Conservation (phyloP, 2,113 vertebrate genomes). For the Thunnus maccoyii region DNA sequence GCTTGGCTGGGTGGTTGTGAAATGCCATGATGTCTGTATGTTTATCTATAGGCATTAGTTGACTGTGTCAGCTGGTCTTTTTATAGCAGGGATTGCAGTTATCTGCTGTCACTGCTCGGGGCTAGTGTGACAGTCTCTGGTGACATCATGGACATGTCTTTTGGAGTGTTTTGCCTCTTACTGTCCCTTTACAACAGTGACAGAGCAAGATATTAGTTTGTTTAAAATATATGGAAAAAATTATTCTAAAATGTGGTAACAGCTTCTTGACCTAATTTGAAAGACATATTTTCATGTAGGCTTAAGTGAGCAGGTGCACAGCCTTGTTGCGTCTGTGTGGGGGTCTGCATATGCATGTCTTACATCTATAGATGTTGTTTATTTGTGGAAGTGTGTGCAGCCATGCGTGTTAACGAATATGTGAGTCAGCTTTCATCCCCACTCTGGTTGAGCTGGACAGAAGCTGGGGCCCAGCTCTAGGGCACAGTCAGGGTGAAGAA, state of each 20-base stretch:
- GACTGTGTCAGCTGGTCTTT: constrained; percentile 73
- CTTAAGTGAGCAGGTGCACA: constrained; percentile 23
- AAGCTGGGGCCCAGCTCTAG: constrained; percentile 67
- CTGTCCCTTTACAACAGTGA: constrained; percentile 20
- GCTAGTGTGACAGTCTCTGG: constrained; percentile 50
- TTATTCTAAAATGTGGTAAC: neutral
- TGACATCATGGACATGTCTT: constrained; percentile 41
- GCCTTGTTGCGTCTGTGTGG: constrained; percentile 19
- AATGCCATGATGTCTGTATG: constrained; percentile 37
- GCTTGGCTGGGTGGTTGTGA: constrained; percentile 13
- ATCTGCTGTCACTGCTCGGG: constrained; percentile 60
- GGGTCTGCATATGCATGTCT: constrained; percentile 8
- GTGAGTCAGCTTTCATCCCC: constrained; percentile 81
- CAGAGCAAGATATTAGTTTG: constrained; percentile 3
- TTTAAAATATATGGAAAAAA: neutral
- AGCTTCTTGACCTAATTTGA: neutral
- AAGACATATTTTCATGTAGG: neutral
- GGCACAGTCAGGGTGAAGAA: constrained; percentile 59
- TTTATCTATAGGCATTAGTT: constrained; percentile 66
- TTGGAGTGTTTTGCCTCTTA: constrained; percentile 16
- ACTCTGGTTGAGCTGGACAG: constrained; percentile 67
- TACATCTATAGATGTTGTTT: constrained; percentile 55
- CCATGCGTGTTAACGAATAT: constrained; percentile 77
- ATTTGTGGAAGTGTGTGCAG: constrained; percentile 72
- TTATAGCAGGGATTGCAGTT: constrained; percentile 69